Base-by-base conservation (phyloP, 2,797 vertebrate species). In the Alcedo quadribrachys region DNA sequence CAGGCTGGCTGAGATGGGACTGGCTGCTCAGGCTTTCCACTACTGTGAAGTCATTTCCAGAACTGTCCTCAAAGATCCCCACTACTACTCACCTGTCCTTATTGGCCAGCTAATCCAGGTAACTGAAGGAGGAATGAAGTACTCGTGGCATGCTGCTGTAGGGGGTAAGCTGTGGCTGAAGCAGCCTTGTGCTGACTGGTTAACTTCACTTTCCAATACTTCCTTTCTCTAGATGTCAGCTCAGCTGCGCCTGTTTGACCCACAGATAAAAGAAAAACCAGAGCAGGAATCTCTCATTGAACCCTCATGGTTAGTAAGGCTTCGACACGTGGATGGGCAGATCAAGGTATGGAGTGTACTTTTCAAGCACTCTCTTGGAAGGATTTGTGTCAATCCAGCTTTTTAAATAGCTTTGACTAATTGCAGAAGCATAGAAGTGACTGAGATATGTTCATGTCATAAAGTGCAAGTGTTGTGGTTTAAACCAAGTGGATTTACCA, bases 41-140 rank as follows among this genome's bases (percentile, higher is more conserved):
- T 99, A 99, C 94, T 99, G 99, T 61, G 99, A 99, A 96, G 98
- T 99, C 32, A 99, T 99, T 66, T 98, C 99, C 40, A 98, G 94
- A 95, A 97, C 97, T 25, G 78, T 99, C 83, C 98, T 99, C 48
- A 91, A 62, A n/a, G 98, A 98, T 74, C 98, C 99, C 0, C 96
- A 94, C 16, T 97, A 97, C 89, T 98, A 98, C 81, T 99, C 99
- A 2, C 97, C 98, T 0, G 98, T 99, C 83, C 98, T 99, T 40
- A 97, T 99, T 82, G 97, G 97, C 71, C 99, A 99, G 95, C 97
- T 99, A 32, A 98, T 98, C 22, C 98, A 99, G 98, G 99, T 99
- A 74, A 33, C 1, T 1, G 0, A 21, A 22, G 28, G 58, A 68
- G 13, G 20, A 78, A 57, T 25, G 8, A 42, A 50, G 10, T 25